Conservation (phyloP, 2,113 vertebrate species). For the Zingel zingel region DNA sequence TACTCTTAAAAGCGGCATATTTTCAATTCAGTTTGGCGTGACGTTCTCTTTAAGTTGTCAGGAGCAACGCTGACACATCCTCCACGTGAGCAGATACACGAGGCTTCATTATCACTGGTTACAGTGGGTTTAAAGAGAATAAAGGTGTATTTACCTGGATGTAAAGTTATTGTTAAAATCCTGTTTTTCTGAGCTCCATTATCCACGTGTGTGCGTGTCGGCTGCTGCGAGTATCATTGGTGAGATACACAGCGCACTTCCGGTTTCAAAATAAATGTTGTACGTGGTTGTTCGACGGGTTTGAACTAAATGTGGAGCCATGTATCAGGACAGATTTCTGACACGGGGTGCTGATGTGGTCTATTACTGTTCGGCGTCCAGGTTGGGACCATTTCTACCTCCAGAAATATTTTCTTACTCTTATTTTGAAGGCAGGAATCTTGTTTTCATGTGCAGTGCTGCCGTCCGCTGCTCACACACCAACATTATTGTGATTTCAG, state of each 20-base stretch:
- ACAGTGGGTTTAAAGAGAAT: accelerated
- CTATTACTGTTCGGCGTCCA: background rate
- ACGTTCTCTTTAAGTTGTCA: background rate
- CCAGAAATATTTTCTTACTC: background rate
- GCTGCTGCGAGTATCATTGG: accelerated
- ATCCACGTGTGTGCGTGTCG: constrained; percentile 23
- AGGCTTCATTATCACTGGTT: too few species aligned
- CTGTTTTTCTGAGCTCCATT: background rate
- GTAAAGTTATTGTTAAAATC: background rate
- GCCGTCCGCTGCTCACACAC: background rate
- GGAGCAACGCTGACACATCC: too few species aligned
- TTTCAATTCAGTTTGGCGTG: background rate
- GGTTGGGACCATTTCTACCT: background rate
- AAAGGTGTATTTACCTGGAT: background rate
- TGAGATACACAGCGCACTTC: background rate
- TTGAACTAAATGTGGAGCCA: accelerated
- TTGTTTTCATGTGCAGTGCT: background rate
- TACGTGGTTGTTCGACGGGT: background rate
- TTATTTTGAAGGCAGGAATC: background rate
- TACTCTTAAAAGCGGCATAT: background rate
- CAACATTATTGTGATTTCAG: background rate
- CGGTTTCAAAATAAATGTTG: constrained; percentile 37
- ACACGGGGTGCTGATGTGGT: background rate
- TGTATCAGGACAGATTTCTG: accelerated
- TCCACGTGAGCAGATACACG: too few species aligned